phyloP scores from a whole-genome alignment of 2,797 vertebrate genomes.

The Allenopithecus nigroviridis region DNA sequence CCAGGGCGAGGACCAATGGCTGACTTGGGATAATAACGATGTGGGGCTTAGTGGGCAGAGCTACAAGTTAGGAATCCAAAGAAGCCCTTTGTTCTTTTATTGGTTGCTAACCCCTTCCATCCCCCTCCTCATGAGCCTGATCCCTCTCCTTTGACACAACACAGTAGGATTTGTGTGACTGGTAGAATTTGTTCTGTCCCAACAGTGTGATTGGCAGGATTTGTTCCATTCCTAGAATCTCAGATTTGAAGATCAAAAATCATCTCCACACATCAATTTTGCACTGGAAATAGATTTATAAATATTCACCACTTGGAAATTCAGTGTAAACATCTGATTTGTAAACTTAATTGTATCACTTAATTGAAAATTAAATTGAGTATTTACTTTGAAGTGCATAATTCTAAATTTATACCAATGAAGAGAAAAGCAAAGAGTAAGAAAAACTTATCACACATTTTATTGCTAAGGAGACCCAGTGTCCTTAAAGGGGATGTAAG shows the following conservation, averaged over 20 bases:
- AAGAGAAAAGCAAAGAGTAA: neutral
- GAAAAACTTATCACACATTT: neutral
- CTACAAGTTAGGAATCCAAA: neutral
- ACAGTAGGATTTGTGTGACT: neutral
- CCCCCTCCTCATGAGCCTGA: neutral
- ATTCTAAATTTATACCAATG: neutral
- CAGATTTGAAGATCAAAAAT: neutral
- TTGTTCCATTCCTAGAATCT: neutral
- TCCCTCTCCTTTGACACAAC: neutral
- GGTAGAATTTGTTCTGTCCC: neutral
- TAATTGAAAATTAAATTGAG: constrained; percentile 3
- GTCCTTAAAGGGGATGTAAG: neutral
- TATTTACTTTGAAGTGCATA: constrained; percentile 7
- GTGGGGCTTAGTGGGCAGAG: neutral
- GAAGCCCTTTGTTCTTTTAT: neutral
- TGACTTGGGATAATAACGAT: neutral
- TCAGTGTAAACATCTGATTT: neutral
- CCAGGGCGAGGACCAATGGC: neutral
- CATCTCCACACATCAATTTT: neutral
- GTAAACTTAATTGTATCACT: neutral
- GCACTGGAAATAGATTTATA: neutral
- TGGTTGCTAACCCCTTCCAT: neutral
- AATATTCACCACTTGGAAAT: neutral
- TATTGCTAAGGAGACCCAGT: neutral
- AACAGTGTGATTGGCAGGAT: neutral